Evolutionary conservation across 2,888 invertebrate species (phyloP).

Genomic region (Drosophila monieri): DNA sequence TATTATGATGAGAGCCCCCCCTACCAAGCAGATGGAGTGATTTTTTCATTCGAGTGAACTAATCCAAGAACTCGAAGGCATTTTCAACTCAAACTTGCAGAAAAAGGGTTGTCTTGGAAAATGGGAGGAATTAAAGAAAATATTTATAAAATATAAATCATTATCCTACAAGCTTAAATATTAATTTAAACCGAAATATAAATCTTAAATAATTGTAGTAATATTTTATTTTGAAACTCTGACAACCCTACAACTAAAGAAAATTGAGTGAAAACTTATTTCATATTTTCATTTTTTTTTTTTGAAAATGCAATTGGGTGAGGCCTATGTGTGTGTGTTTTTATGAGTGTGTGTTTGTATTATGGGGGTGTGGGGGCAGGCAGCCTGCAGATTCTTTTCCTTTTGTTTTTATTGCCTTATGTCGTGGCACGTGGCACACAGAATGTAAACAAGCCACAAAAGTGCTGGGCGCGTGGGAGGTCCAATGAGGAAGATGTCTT

Average conservation of each 20-base stretch:
- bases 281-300: not conserved
- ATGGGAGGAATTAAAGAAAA: not conserved
- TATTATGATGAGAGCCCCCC: not conserved
- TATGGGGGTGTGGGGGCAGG: slow-evolving; percentile 16
- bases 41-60: not conserved
- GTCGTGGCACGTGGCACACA: slow-evolving; percentile 67
- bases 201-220: not conserved
- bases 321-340: not conserved
- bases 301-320: slow-evolving; percentile 37
- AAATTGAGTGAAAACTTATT: slow-evolving; percentile 34
- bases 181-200: not conserved
- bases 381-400: slow-evolving; percentile 36
- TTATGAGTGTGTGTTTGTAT: not conserved
- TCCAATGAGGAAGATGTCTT: slow-evolving; percentile 16
- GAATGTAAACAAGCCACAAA: slow-evolving; percentile 68
- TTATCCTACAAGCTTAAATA: no score
- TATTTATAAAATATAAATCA: not conserved
- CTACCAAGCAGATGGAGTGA: not conserved
- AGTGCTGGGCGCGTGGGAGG: slow-evolving; percentile 43
- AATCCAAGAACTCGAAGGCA: not conserved
- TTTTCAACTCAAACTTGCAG: not conserved
- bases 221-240: not conserved
- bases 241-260: slow-evolving; percentile 25
- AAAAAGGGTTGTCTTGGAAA: not conserved
- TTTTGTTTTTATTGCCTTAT: slow-evolving; percentile 56